Base-by-base conservation (phyloP, 2,888 invertebrate species). In the Eledone cirrhosa region DNA sequence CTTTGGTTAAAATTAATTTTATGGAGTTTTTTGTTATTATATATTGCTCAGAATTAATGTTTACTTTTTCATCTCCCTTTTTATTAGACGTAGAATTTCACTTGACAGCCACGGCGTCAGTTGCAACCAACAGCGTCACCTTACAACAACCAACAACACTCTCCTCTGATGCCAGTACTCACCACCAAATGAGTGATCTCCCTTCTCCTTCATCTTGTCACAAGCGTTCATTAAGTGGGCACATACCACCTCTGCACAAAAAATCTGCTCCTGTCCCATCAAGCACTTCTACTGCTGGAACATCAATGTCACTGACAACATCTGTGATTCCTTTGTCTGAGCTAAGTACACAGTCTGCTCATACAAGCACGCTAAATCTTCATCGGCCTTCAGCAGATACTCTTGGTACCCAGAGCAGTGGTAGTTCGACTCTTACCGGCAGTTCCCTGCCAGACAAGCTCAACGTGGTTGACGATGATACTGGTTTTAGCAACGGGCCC, bases 171-270 rank as follows among this genome's bases (percentile, higher is more conserved):
- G 76, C 48, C 76, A 76, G 48, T 48, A 29, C 48, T 27, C 76
- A 76, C 48, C 29, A 76, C 76, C 76, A 76, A 76, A 48, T 76
- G 29, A 76, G 76, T 29, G 76, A 76, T 47, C 76, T 48, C 76
- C 76, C 48, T 48, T 76, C 76, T 48, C 48, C 76, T n/a, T 48
- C 41, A 29, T 48, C 76, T 29, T 48, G 47, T 13, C 76, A 76
- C 48, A 76, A 48, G 48, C 76, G 48, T 29, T 76, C 76, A 27
- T 29, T 48, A 48, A 76, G 76, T 22, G 47, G 76, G 47, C 48
- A 76, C 24, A 19, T 72, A 41, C n/a, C 72, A 41, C 24, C 72
- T 3, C 41, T 41, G 13, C 72, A 41, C 31, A 72, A 41, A 72
- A 33, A 22, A 19, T 72, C 76, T 77, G 33, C 33, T 19, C 63